Evolutionary conservation across 92 coral and sea anemone genomes (phyloP).

Genomic region (Plumapathes pennacea): DNA sequence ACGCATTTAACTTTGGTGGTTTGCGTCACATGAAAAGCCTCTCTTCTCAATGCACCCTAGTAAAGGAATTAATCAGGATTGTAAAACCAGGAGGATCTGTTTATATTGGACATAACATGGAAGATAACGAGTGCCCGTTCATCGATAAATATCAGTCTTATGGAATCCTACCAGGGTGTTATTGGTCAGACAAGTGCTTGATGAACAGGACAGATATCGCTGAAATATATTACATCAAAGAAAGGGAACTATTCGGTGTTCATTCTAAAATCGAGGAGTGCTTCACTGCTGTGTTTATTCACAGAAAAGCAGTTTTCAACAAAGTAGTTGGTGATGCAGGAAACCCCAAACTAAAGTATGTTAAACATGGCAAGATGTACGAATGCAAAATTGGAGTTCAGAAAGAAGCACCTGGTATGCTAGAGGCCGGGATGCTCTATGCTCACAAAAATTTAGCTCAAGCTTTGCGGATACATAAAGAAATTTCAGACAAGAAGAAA

Average conservation of each 20-base stretch:
- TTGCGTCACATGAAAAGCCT: slow-evolving; percentile 54
- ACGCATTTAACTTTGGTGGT: slow-evolving; percentile 91
- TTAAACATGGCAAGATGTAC: slow-evolving; percentile 53
- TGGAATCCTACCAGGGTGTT: slow-evolving; percentile 66
- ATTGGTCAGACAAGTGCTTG: slow-evolving; percentile 79
- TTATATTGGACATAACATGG: slow-evolving; percentile 86
- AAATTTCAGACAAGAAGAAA: no score
- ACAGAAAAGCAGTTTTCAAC: slow-evolving; percentile 60
- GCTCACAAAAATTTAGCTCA: no score
- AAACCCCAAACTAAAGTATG: slow-evolving; percentile 27
- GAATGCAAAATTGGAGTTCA: slow-evolving; percentile 35
- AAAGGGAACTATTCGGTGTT: slow-evolving; percentile 70
- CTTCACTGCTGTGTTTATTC: slow-evolving; percentile 83
- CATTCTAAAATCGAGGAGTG: slow-evolving; percentile 68
- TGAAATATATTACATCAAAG: slow-evolving; percentile 80
- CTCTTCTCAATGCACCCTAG: slow-evolving; percentile 61
- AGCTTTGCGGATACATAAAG: no score
- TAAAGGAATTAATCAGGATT: slow-evolving; percentile 65
- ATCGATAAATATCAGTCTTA: slow-evolving; percentile 41
- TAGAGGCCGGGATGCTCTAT: no score
- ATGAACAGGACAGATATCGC: slow-evolving; percentile 57
- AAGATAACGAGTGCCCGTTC: slow-evolving; percentile 61
- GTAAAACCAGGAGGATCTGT: slow-evolving; percentile 86
- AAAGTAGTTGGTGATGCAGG: slow-evolving; percentile 25
- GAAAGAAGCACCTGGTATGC: no score